Evolutionary conservation across 2,113 vertebrate genomes (phyloP).

Genomic region (Parus major): DNA sequence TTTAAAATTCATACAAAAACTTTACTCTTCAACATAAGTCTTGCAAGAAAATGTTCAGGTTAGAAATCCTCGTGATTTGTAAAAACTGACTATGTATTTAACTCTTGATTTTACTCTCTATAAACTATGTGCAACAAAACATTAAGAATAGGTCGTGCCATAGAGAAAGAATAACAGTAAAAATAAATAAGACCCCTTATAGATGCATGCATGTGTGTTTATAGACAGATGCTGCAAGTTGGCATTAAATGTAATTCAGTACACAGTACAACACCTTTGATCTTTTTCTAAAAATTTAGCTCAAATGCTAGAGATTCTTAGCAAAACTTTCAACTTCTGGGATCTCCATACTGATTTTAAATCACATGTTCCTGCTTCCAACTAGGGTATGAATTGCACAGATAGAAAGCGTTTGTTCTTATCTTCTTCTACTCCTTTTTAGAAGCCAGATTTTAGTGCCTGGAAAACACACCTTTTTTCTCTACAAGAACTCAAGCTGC

Average conservation of each 20-base stretch:
- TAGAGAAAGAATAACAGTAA: background rate
- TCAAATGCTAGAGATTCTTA: background rate
- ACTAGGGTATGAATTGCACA: background rate
- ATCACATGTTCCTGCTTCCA: background rate
- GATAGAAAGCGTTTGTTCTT: background rate
- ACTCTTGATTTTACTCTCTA: background rate
- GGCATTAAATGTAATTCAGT: background rate
- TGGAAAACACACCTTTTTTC: accelerated
- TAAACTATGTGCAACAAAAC: background rate
- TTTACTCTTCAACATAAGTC: background rate
- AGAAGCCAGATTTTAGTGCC: background rate
- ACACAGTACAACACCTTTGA: background rate
- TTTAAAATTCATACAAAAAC: background rate
- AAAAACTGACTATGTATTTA: background rate
- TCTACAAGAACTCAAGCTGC: background rate
- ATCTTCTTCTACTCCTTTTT: background rate
- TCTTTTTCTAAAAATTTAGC: background rate
- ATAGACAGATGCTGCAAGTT: background rate
- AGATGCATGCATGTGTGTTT: background rate
- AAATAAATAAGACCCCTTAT: background rate
- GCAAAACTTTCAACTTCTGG: background rate
- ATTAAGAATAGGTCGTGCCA: background rate
- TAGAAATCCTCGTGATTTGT: background rate
- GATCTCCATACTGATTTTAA: background rate
- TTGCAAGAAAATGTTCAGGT: background rate